Evolutionary conservation across 2,888 invertebrate genomes (phyloP).

Genomic region (Alitta virens): DNA sequence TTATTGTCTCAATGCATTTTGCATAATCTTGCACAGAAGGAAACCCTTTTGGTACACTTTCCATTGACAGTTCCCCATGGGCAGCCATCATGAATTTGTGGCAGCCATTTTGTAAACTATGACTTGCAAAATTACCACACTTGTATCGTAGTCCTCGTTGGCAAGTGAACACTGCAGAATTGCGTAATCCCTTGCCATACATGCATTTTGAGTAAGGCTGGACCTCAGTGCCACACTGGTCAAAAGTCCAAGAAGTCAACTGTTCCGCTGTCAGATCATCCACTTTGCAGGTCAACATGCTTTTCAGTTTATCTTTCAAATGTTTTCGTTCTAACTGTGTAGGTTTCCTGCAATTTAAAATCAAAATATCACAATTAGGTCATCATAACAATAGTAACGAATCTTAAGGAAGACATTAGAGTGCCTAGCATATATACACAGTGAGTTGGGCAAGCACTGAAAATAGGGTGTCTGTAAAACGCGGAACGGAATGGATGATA

Average conservation of each 20-base stretch:
- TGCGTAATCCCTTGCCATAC: no score
- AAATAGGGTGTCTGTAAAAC: no score
- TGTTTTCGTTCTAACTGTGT: background rate
- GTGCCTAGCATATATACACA: no score
- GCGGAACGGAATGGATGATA: no score
- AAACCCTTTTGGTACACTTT: background rate
- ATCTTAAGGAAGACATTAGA: no score
- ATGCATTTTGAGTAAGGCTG: no score
- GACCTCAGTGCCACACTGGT: background rate
- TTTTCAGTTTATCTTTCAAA: background rate
- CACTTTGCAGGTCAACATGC: background rate
- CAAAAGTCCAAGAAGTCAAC: background rate
- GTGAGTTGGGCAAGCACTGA: no score
- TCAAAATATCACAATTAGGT: no score
- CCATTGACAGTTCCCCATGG: background rate
- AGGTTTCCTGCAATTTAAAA: background rate
- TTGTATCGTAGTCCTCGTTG: no score
- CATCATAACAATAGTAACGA: no score
- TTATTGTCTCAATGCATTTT: background rate
- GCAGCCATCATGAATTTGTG: background rate
- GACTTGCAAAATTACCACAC: no score
- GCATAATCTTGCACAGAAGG: background rate
- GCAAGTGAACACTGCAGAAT: no score
- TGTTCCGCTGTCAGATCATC: background rate
- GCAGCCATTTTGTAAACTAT: background rate